phyloP scores from a whole-genome alignment of 2,797 vertebrate species.

The Lophotriccus pileatus region DNA sequence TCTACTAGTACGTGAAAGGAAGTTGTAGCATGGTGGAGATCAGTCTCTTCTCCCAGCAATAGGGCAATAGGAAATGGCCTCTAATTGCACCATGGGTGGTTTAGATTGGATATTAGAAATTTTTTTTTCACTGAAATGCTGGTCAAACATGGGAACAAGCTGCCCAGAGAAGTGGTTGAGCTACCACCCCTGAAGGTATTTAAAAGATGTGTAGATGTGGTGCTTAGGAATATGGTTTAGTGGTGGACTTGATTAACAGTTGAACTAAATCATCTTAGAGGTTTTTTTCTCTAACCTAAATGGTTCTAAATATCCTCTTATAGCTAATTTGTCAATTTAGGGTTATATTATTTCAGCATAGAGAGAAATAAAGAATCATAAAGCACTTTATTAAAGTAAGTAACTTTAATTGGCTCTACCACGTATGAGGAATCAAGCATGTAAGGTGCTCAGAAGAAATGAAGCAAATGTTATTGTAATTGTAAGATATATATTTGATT shows the following conservation, averaged over 20 bases:
- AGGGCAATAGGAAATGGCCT: background rate
- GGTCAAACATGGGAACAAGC: background rate
- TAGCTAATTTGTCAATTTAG: constrained; percentile 44
- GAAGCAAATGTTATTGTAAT: background rate
- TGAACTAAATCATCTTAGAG: background rate
- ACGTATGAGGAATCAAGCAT: background rate
- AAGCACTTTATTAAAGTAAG: background rate
- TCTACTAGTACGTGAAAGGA: background rate
- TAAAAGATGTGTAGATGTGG: background rate
- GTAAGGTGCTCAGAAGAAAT: background rate
- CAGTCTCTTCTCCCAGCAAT: background rate
- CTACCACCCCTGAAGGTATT: background rate
- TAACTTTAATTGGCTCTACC: constrained; percentile 9
- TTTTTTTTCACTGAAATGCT: background rate
- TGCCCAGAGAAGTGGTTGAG: background rate
- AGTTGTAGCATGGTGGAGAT: too few species aligned
- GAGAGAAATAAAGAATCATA: constrained; percentile 7
- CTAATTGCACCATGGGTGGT: accelerated
- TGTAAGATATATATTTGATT: constrained; percentile 4
- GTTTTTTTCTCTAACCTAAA: background rate
- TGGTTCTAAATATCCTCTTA: background rate
- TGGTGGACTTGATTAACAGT: background rate
- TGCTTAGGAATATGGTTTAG: background rate
- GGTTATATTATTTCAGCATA: background rate
- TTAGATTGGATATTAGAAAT: background rate